Base-by-base conservation (phyloP, 2,888 invertebrate genomes). In the Spodoptera littoralis region DNA sequence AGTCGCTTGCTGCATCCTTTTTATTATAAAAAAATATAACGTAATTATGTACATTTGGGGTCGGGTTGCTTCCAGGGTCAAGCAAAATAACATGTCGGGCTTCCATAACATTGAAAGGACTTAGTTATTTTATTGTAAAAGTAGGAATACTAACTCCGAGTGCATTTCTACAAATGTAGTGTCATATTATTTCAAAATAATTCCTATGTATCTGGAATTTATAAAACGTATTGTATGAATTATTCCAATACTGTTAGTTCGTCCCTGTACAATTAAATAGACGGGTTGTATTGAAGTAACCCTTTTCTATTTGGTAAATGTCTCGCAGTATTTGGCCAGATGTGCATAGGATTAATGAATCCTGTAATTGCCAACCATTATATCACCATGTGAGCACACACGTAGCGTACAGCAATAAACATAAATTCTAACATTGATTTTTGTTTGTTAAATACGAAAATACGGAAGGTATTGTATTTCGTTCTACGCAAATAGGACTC, bases 401-500 rank as follows among this genome's bases (percentile, higher is more conserved):
- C 24, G 4, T 49, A n/a, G 43, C 45, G 9, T 41, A 41, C 4
- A 41, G 9, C 46, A 30, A 65, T 48, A 50, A 57, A 75, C 24
- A 57, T 49, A 42, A 64, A 58, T 58, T 45, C 22, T 49, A 48
- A 53, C 42, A 58, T 70, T 50, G 58, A 52, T 65, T 60, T 67
- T 66, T 52, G 11, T 57, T 53, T 53, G 48, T 51, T 44, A 54
- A 49, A 62, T 51, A 55, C 18, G 4, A 54, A 71, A 24, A 70
- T 64, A 55, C 50, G 42, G 8, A 55, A 43, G 30, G 48, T 56
- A 71, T 62, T 55, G 22, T 53, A 11, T 70, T 58, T 44, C 47
- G 36, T 36, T 8, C 46, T 12, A 60, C 60, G 46, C 60, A 66
- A 76, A 76, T 57, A 76, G 60, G 8, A 54, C 49, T 64, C 44